phyloP scores from a whole-genome alignment of 1,140 invertebrate genomes.

The Caenorhabditis inopinata region DNA sequence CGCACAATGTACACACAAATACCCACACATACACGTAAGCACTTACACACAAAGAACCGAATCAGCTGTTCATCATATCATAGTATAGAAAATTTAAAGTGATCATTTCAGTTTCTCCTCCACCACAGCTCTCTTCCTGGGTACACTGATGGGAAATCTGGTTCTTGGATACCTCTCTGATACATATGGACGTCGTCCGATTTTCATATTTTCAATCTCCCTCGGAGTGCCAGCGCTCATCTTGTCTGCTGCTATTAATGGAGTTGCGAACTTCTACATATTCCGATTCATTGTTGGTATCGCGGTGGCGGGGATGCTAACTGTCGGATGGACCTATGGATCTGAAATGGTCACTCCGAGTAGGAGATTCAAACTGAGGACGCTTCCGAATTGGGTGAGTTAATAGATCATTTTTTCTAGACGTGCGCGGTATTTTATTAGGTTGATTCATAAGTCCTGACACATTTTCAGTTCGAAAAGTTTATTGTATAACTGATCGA shows the following conservation, averaged over 20 bases:
- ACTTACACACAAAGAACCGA: too few relatives aligned
- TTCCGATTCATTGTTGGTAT: conserved; percentile 1
- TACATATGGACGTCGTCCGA: not conserved
- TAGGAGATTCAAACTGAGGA: conserved; percentile 8
- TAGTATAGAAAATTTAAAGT: too few relatives aligned
- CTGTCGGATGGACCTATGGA: conserved; percentile 15
- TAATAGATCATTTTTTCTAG: too few relatives aligned
- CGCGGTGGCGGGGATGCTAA: not conserved
- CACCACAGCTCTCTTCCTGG: not conserved
- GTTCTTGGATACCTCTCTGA: not conserved
- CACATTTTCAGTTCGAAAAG: too few relatives aligned
- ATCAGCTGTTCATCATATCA: too few relatives aligned
- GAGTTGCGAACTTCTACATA: not conserved
- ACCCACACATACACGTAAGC: too few relatives aligned
- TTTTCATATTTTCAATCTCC: not conserved
- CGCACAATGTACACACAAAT: too few relatives aligned
- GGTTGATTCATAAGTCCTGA: too few relatives aligned
- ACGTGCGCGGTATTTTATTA: too few relatives aligned
- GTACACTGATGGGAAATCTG: not conserved
- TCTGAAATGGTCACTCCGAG: conserved; percentile 4
- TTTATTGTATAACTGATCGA: too few relatives aligned
- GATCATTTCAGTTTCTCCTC: conserved; percentile 21
- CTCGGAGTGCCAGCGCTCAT: not conserved
- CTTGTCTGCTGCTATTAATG: not conserved
- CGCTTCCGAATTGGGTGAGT: conserved; percentile 14